phyloP scores from a whole-genome alignment of 2,888 invertebrate species.

The Rugalucina vietnamica region DNA sequence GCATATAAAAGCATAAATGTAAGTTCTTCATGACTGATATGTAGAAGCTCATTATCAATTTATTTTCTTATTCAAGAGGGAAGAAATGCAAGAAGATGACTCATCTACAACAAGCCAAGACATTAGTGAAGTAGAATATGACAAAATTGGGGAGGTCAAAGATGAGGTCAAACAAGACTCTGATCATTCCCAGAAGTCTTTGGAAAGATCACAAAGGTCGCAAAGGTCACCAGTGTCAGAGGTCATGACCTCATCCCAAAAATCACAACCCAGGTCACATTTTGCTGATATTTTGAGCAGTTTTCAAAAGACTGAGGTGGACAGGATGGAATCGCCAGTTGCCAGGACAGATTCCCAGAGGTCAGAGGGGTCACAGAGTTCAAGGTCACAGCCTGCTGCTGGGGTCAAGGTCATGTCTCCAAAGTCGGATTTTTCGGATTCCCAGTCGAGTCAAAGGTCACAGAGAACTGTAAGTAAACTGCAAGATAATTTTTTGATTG shows the following conservation, averaged over 20 bases:
- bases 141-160: conserved; percentile 10
- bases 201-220: conserved; percentile 36
- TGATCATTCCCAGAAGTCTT: conserved; percentile 33
- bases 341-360: not conserved
- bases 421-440: not conserved
- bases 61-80: conserved; percentile 33
- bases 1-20: not conserved
- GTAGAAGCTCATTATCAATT: not conserved
- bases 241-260: not conserved
- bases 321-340: too few species aligned
- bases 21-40: too few species aligned
- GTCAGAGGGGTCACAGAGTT: conserved; percentile 2
- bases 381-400: not conserved
- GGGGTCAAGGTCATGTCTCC: not conserved
- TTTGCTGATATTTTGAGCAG: not conserved
- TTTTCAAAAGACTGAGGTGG: not conserved
- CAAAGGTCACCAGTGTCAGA: conserved; percentile 37
- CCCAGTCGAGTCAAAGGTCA: not conserved
- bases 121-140: conserved; percentile 42
- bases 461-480: not conserved
- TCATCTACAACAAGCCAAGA: conserved; percentile 29
- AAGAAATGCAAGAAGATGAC: conserved; percentile 21
- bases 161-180: conserved; percentile 15
- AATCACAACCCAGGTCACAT: not conserved
- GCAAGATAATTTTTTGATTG: not conserved